Evolutionary conservation across 2,888 invertebrate genomes (phyloP).

Genomic region (Apantesis nais): DNA sequence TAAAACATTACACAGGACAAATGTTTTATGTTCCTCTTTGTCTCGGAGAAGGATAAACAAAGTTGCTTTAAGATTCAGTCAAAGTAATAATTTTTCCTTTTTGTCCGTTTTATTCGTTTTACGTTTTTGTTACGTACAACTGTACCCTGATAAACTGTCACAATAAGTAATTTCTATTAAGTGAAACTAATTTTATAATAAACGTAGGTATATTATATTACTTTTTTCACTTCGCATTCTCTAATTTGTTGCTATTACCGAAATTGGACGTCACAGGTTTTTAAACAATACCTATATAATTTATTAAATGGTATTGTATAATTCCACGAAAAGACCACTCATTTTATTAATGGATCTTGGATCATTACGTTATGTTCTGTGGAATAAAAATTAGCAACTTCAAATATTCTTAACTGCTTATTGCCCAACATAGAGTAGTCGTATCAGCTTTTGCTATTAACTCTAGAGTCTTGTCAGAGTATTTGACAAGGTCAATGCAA

Average conservation of each 20-base stretch:
- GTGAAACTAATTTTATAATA: neutral
- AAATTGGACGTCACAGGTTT: neutral
- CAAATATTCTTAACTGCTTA: neutral
- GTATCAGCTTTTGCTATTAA: neutral
- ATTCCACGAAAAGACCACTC: neutral
- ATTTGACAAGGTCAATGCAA: neutral
- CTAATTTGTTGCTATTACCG: neutral
- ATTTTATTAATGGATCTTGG: neutral
- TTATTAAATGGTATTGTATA: neutral
- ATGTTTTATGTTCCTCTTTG: constrained; percentile 37
- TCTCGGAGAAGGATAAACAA: constrained; percentile 34
- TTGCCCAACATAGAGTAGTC: neutral
- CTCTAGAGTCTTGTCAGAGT: neutral
- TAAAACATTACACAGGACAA: constrained; percentile 50
- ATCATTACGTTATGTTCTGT: neutral
- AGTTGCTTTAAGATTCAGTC: constrained; percentile 34
- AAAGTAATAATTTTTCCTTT: constrained; percentile 27
- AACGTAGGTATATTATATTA: neutral
- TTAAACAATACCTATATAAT: neutral
- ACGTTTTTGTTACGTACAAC: constrained; percentile 11
- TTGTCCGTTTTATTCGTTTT: constrained; percentile 26
- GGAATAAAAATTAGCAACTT: neutral
- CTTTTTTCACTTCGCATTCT: neutral
- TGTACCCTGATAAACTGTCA: constrained; percentile 4
- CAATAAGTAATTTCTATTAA: neutral